Percentiles rank a stretch among this genome's conserved stretches.
Evolutionary conservation across 2,113 vertebrate genomes (phyloP).

Genomic region (Megaleporinus macrocephalus): DNA sequence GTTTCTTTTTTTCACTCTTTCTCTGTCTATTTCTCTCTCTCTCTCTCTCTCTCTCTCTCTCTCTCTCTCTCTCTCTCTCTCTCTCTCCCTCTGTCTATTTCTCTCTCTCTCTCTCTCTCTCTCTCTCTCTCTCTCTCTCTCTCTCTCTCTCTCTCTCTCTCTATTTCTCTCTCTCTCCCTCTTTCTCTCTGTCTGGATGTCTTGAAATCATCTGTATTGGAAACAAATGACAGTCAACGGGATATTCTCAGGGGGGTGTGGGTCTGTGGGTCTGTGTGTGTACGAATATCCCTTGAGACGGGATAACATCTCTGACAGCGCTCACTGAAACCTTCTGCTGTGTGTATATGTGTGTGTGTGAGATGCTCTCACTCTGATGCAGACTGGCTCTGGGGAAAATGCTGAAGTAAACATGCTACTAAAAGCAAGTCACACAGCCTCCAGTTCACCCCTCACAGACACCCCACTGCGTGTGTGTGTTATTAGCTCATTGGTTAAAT

Average conservation of each 20-base stretch:
- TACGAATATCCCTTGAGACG: not conserved
- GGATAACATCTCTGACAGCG: no score
- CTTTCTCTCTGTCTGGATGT: not conserved
- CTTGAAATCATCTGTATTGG: no score
- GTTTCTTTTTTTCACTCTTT: no score
- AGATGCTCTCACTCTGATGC: not conserved
- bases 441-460: not conserved
- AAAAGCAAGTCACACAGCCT: not conserved
- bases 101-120: no score
- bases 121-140: not conserved
- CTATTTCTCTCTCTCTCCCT: not conserved
- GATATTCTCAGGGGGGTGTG: not conserved
- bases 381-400: constrained; percentile 1
- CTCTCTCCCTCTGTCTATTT: no score
- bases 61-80: no score
- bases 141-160: no score
- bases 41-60: no score
- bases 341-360: constrained; percentile 3
- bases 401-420: constrained; percentile 15
- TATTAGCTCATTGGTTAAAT: not conserved
- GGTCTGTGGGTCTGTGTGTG: constrained; percentile 8
- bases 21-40: no score
- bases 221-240: not conserved
- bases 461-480: not conserved
- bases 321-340: not conserved